phyloP scores from a whole-genome alignment of 2,888 invertebrate genomes.

The Gastracanthus pulcherrimus region DNA sequence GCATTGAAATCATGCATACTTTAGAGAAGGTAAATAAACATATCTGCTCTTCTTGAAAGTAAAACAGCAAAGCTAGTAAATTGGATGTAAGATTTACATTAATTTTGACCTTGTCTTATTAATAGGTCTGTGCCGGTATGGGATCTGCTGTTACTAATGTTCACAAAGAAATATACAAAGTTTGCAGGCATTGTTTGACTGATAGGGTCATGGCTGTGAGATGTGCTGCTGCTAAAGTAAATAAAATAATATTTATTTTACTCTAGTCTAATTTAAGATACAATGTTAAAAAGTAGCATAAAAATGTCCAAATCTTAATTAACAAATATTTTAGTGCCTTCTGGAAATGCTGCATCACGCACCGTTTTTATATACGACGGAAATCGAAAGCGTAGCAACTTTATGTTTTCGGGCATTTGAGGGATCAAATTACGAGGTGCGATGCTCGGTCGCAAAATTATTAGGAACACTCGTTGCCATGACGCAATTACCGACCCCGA shows the following conservation, averaged over 20 bases:
- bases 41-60: slow-evolving; percentile 10
- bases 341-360: slow-evolving; percentile 93
- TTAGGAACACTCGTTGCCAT: slow-evolving; percentile 92
- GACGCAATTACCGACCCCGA: slow-evolving; percentile 85
- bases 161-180: slow-evolving; percentile 94
- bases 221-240: slow-evolving; percentile 91
- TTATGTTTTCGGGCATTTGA: slow-evolving; percentile 95
- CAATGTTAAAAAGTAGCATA: neutral
- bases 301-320: neutral
- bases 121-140: slow-evolving; percentile 92
- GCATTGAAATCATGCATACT: slow-evolving; percentile 98
- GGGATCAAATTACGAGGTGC: slow-evolving; percentile 93
- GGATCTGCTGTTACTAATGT: slow-evolving; percentile 93
- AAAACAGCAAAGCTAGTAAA: neutral
- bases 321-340: slow-evolving; percentile 83
- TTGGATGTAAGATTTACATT: slow-evolving; percentile 5
- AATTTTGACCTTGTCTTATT: slow-evolving; percentile 38
- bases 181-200: slow-evolving; percentile 90
- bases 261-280: neutral
- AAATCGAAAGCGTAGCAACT: slow-evolving; percentile 94
- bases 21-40: slow-evolving; percentile 88
- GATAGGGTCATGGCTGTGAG: slow-evolving; percentile 96
- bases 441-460: slow-evolving; percentile 94
- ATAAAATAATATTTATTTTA: slow-evolving; percentile 9
- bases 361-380: slow-evolving; percentile 90